Evolutionary conservation across 2,113 vertebrate species (phyloP), one percentile per base, ranked within the genome.

Genomic region (Chaenogobius annularis): DNA sequence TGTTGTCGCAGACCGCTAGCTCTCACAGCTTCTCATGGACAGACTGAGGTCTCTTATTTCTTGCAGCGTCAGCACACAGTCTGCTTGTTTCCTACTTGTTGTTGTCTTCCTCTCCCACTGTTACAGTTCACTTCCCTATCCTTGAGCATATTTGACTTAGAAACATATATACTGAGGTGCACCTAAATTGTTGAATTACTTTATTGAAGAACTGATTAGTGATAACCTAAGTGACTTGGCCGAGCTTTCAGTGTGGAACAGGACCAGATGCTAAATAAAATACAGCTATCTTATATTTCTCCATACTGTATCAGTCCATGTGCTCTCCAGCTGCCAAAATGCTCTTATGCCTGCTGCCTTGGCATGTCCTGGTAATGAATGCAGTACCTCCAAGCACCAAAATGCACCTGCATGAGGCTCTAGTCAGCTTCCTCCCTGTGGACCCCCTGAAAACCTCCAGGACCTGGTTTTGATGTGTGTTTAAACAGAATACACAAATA

Each of bases 11-110:
- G 97, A 98, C 97, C 75, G 91, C 96, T 94, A 98, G 97, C 95
- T 96, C 95, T 96, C 97, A 98, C 95, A 97, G 96, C 95, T 98
- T 98, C 95, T 96, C 97, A 90, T 99, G 97, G 98, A 99, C 93
- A 95, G 96, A 98, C 95, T 98, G 96, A 99, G 96, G 98, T 99
- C 96, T 93, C 94, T 93, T 93, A 94, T 65, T 86, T 78, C 62
- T 91, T 73, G 75, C 92, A 89, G 23, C 80, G n/a, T 87, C 83
- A 72, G 76, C 59, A 83, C 84, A 74, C 66, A 79, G 82, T 89
- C 90, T 81, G 81, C 83, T 87, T 67, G 66, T 83, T 61, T 86
- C 64, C 74, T 72, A 37, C 82, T 72, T 83, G 73, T 72, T 80
- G 54, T 77, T 72, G 81, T 80, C 73, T 72, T 84, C 81, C 80